These are phyloP conservation scores for Cataglyphis albicans DNA, from an alignment of 2,888 invertebrate species.

Conservation along the genomic window DNA sequence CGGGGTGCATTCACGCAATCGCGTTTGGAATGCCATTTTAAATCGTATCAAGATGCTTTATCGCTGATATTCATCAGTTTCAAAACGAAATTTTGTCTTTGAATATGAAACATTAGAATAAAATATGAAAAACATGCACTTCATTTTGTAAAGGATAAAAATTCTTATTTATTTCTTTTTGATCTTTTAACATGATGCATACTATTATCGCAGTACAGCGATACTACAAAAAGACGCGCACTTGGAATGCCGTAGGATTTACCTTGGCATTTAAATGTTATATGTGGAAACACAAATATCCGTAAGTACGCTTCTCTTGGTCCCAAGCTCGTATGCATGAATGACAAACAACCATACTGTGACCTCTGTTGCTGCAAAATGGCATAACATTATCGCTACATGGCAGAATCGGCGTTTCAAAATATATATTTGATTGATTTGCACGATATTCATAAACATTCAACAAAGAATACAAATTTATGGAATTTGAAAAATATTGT, in stretches of 20 bases:
- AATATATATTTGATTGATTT: slow-evolving; percentile 21
- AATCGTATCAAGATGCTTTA: background rate
- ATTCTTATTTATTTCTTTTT: background rate
- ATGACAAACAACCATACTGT: slow-evolving; percentile 19
- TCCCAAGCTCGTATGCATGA: slow-evolving; percentile 14
- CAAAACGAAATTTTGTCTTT: background rate
- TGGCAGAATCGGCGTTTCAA: slow-evolving; percentile 7
- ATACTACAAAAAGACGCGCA: background rate
- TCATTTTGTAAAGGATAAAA: background rate
- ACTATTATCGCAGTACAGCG: background rate
- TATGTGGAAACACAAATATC: slow-evolving; percentile 40
- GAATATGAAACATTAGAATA: background rate
- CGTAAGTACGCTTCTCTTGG: slow-evolving; percentile 31
- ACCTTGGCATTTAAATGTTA: slow-evolving; percentile 39
- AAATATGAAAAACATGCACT: background rate
- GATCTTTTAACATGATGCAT: background rate
- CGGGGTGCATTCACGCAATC: background rate
- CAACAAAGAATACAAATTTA: background rate
- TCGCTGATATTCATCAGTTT: background rate
- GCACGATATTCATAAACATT: background rate
- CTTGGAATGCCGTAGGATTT: slow-evolving; percentile 26
- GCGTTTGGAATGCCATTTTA: background rate
- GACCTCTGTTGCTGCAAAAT: slow-evolving; percentile 42
- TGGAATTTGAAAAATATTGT: background rate
- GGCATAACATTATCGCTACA: slow-evolving; percentile 16